phyloP scores from a whole-genome alignment of 2,113 vertebrate species.

The Neofelis nebulosa region DNA sequence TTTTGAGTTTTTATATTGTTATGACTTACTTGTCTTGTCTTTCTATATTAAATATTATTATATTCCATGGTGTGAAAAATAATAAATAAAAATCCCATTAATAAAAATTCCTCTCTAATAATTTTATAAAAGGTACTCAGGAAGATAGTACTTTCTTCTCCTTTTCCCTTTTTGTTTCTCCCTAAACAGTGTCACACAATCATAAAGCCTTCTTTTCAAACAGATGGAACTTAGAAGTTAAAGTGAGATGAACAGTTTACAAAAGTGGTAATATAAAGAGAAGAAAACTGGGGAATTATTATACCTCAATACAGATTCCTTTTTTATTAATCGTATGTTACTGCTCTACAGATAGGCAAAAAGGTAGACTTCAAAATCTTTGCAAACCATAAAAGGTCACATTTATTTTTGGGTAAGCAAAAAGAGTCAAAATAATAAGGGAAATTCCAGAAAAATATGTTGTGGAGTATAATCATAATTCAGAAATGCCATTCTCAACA shows the following conservation, averaged over 20 bases:
- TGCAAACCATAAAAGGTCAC: background rate
- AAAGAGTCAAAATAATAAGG: background rate
- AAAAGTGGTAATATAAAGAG: background rate
- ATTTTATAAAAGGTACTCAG: background rate
- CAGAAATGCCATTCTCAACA: background rate
- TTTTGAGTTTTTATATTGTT: background rate
- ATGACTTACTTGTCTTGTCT: background rate
- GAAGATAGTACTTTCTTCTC: background rate
- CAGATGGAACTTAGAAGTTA: background rate
- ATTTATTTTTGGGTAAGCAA: background rate
- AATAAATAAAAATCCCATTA: background rate
- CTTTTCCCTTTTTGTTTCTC: background rate
- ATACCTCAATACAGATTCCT: conserved; percentile 24
- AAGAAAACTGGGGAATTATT: conserved; percentile 34
- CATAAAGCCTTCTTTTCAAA: background rate
- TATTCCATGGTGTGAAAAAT: background rate
- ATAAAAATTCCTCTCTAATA: background rate
- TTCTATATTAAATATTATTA: background rate
- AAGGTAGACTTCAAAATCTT: conserved; percentile 2
- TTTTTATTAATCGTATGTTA: conserved; percentile 67
- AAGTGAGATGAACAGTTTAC: background rate
- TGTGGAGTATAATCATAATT: background rate
- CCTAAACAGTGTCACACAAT: background rate
- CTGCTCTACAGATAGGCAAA: background rate
- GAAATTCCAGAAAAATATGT: background rate